phyloP scores from a whole-genome alignment of 2,888 invertebrate genomes.

The Bombylius major region DNA sequence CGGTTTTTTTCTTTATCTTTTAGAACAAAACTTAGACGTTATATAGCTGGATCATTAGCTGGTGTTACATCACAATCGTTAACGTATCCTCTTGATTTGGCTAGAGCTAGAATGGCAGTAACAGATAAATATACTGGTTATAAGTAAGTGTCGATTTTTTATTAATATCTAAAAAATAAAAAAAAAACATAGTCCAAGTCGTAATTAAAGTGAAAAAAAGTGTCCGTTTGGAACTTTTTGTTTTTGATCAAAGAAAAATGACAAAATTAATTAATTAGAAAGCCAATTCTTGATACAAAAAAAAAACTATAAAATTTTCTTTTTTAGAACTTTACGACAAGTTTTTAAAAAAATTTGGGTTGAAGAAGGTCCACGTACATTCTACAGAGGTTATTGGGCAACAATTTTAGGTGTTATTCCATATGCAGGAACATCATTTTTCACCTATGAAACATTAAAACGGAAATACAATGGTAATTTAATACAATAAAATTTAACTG shows the following conservation, averaged over 20 bases:
- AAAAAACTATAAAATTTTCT: not conserved
- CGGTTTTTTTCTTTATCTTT: not conserved
- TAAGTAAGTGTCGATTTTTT: slow-evolving; percentile 33
- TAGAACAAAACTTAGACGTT: slow-evolving; percentile 37
- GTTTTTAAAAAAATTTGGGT: slow-evolving; percentile 58
- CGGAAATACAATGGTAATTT: slow-evolving; percentile 55
- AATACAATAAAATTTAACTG: too few species aligned
- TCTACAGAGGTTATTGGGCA: slow-evolving; percentile 80
- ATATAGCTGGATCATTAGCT: slow-evolving; percentile 87
- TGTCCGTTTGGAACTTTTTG: not conserved
- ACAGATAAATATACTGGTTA: slow-evolving; percentile 64
- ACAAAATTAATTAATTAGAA: too few species aligned
- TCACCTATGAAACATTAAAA: slow-evolving; percentile 91
- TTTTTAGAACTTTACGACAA: slow-evolving; percentile 36
- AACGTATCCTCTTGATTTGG: slow-evolving; percentile 94
- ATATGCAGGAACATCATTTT: slow-evolving; percentile 95
- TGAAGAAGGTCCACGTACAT: slow-evolving; percentile 61
- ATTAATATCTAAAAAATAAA: too few species aligned
- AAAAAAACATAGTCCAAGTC: not conserved
- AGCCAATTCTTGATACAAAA: not conserved
- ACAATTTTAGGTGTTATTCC: slow-evolving; percentile 90
- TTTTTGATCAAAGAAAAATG: too few species aligned
- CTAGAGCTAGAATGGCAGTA: slow-evolving; percentile 94
- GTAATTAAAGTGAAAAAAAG: not conserved
- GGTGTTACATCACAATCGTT: slow-evolving; percentile 88